A percentile compares a stretch with the other conserved stretches of the same genome.
Conservation (phyloP, 2,888 invertebrate species). For the Dichetophora obliterata region DNA sequence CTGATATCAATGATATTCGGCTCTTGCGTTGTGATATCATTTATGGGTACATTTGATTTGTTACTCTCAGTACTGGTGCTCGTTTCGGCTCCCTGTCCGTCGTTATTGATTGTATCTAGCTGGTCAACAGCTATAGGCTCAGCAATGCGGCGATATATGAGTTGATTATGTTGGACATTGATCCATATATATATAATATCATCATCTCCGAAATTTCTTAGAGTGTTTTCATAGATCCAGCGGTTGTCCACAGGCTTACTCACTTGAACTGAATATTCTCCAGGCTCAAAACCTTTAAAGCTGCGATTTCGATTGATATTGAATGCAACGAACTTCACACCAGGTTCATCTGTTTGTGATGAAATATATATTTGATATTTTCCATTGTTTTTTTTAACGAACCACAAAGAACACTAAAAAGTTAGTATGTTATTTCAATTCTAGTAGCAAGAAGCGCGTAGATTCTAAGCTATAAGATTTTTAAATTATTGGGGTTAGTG, state of each 20-base stretch:
- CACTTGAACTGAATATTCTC: conserved; percentile 72
- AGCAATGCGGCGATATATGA: conserved; percentile 62
- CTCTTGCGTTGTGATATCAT: neutral
- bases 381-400: neutral
- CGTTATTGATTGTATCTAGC: neutral
- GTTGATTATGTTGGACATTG: conserved; percentile 73
- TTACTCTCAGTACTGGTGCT: neutral
- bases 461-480: too few relatives aligned
- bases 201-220: conserved; percentile 69
- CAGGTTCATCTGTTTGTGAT: conserved; percentile 70
- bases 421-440: too few relatives aligned
- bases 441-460: too few relatives aligned
- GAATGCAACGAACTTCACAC: conserved; percentile 74
- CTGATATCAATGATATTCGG: neutral
- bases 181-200: conserved; percentile 76
- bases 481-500: too few relatives aligned
- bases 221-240: conserved; percentile 72
- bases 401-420: too few relatives aligned
- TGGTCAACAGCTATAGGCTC: conserved; percentile 47
- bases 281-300: conserved; percentile 71
- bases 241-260: conserved; percentile 67
- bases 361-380: neutral
- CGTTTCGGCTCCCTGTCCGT: neutral
- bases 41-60: neutral
- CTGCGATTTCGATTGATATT: conserved; percentile 75